Conservation (phyloP, 2,888 invertebrate genomes). For the Phoenoteleia sp. region DNA sequence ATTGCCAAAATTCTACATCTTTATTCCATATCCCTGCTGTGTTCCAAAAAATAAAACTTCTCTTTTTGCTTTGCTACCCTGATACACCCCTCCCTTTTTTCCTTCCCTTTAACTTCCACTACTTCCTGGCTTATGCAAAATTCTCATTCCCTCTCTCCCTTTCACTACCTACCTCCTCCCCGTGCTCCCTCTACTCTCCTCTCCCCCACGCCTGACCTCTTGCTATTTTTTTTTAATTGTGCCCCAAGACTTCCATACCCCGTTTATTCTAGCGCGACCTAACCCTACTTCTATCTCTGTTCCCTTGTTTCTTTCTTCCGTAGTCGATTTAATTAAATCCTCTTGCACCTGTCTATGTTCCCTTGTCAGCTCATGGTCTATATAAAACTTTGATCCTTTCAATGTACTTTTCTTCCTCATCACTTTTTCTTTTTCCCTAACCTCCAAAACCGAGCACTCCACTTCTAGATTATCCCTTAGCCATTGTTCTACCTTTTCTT, state of each 20-base stretch:
- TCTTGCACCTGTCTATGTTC: constrained; percentile 49
- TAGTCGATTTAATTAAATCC: constrained; percentile 22
- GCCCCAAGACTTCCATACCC: constrained; percentile 35
- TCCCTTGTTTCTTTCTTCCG: constrained; percentile 12
- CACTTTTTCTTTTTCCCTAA: constrained; percentile 34
- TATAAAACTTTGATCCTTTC: constrained; percentile 23
- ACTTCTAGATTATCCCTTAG: constrained; percentile 23
- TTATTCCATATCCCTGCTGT: constrained; percentile 23
- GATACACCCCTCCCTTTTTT: too few species aligned
- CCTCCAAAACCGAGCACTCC: constrained; percentile 5
- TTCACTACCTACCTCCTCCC: background rate
- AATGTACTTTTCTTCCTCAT: constrained; percentile 35
- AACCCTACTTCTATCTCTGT: constrained; percentile 21
- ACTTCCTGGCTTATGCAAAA: background rate
- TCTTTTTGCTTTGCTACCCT: too few species aligned
- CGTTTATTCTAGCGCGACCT: constrained; percentile 24
- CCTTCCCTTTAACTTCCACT: background rate
- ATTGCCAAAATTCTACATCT: constrained; percentile 51
- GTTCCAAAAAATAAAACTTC: constrained; percentile 31
- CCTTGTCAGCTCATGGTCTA: constrained; percentile 43
- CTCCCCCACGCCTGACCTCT: constrained; percentile 11
- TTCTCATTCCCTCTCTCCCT: background rate
- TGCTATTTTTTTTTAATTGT: too few species aligned
- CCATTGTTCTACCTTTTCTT: constrained; percentile 26
- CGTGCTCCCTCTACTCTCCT: background rate